A percentile compares a stretch with the other conserved stretches of the same genome.
Conservation (phyloP, 2,888 invertebrate genomes). For the Phengaris arion region DNA sequence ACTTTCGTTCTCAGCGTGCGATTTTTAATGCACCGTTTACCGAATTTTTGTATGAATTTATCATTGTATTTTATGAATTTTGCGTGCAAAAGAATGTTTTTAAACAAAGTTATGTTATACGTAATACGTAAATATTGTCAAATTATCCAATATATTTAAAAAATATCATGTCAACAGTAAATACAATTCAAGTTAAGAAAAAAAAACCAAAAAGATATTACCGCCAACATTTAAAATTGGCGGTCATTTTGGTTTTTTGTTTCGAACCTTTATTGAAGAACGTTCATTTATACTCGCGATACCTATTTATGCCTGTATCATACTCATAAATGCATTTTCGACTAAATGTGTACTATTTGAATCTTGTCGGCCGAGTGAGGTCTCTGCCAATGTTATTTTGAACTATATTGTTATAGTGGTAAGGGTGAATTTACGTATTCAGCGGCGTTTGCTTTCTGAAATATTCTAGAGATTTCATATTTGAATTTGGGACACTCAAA, state of each 20-base stretch:
- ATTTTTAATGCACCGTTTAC: constrained; percentile 56
- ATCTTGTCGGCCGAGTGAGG: constrained; percentile 14
- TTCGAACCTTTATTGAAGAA: background rate
- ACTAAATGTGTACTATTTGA: constrained; percentile 55
- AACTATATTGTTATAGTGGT: constrained; percentile 37
- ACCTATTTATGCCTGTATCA: constrained; percentile 63
- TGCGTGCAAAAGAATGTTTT: constrained; percentile 36
- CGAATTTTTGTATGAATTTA: constrained; percentile 71
- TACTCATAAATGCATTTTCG: constrained; percentile 74
- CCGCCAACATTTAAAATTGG: too few relatives aligned
- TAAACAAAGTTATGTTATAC: background rate
- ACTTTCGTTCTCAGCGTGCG: too few relatives aligned
- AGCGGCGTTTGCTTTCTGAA: constrained; percentile 5
- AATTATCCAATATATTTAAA: background rate
- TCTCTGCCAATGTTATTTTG: constrained; percentile 30
- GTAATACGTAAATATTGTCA: background rate
- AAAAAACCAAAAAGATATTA: background rate
- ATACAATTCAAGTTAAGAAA: background rate
- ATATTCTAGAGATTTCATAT: background rate
- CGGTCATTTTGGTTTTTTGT: background rate
- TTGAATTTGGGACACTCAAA: too few relatives aligned
- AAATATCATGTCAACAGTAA: background rate
- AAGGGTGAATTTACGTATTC: constrained; percentile 29
- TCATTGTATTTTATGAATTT: constrained; percentile 45
- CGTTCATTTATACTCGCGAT: constrained; percentile 37